These are phyloP conservation scores for Cyprinodon diabolis DNA, from an alignment of 2,797 vertebrate genomes.

Conservation along the genomic window DNA sequence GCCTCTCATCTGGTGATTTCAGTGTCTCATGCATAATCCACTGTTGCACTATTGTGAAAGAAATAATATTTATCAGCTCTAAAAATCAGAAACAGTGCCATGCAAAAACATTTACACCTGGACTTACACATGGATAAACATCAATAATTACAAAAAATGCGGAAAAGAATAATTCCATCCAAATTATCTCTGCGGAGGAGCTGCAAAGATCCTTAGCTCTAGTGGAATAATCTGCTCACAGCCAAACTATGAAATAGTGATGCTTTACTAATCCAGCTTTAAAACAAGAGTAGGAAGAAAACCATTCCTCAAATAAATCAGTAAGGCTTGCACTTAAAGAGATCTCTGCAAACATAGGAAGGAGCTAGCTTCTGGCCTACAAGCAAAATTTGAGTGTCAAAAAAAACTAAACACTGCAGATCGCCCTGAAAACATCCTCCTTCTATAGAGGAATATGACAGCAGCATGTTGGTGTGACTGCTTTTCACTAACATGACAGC, in stretches of 20 bases:
- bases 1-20: constrained; percentile 68
- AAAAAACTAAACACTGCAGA: too few species aligned
- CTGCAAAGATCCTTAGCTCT: too few species aligned
- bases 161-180: neutral
- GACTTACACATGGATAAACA: neutral
- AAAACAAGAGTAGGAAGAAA: too few species aligned
- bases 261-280: too few species aligned
- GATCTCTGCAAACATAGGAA: too few species aligned
- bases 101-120: neutral
- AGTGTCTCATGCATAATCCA: constrained; percentile 88
- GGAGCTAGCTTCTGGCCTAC: too few species aligned
- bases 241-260: too few species aligned
- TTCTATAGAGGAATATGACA: neutral
- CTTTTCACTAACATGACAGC: too few species aligned
- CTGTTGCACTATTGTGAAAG: constrained; percentile 83
- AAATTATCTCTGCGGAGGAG: neutral
- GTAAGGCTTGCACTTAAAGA: too few species aligned
- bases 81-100: neutral
- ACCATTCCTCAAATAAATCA: too few species aligned
- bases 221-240: too few species aligned
- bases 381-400: too few species aligned
- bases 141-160: neutral
- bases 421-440: neutral
- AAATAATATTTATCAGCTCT: constrained; percentile 4
- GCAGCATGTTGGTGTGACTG: neutral